Evolutionary conservation across 1,140 invertebrate species (phyloP), one percentile per base, ranked within the genome.

Genomic region (Drosophila ercepeae): DNA sequence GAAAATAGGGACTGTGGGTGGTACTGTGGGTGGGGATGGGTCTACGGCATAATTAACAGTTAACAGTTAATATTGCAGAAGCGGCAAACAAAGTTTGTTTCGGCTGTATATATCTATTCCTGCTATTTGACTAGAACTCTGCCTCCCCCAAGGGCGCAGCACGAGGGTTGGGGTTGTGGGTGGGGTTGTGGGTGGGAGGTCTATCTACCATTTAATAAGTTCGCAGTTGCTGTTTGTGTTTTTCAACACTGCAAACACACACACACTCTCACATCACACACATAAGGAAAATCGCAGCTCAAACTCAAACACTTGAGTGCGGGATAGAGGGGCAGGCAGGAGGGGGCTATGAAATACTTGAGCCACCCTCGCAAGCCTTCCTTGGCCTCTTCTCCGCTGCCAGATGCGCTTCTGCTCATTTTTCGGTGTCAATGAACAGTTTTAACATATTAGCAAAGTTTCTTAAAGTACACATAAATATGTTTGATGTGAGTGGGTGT

Each of bases 381-480:
- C 8, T n/a, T 39, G 36, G 36, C 34, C 45, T 21, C 14, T 6
- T 53, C 29, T 13, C 14, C 27, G 27, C 16, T 13, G n/a, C 6
- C 36, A 16, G 44, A 72, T 73, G 79, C 65, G 81, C 65, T 86
- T 86, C 81, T 84, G 79, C 76, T 84, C 76, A 86, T 79, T 84
- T 88, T 88, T 88, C 67, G 82, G 82, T 88, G 82, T 88, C 82
- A 88, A 88, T 88, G 82, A 88, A 88, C 82, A 88, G 82, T 88
- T 88, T 88, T 88, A 88, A 88, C 82, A 88, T 88, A 88, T 88
- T 88, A 88, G 82, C 74, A 88, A 88, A 88, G 82, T 88, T 88
- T 88, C 83, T 71, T 78, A 86, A 88, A 88, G 83, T 88, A 88
- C 83, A 86, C 71, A 75, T 72, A 88, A 88, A 86, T 86, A 86